These are phyloP conservation scores for Ispidina lecontei DNA, from an alignment of 2,797 vertebrate genomes.

Conservation along the genomic window DNA sequence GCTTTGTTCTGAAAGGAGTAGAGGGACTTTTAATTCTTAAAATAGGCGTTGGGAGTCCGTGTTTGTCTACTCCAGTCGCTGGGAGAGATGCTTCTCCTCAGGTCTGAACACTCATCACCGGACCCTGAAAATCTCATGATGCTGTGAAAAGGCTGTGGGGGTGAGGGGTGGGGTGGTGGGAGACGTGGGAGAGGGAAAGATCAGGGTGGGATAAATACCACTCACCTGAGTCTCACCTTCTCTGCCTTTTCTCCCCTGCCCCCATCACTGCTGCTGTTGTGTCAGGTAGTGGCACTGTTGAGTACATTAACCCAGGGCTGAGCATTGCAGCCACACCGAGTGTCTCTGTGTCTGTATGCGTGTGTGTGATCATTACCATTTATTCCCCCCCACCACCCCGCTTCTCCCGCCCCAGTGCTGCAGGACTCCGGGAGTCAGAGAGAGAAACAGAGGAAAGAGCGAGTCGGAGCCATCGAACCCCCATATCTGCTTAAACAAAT, in stretches of 20 bases:
- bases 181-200: background rate
- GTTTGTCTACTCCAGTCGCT: background rate
- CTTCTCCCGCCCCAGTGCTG: background rate
- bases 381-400: background rate
- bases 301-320: slow-evolving; percentile 70
- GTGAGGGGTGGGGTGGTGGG: too few relatives aligned
- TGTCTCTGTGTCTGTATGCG: background rate
- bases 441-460: background rate
- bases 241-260: slow-evolving; percentile 25
- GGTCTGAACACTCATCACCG: background rate
- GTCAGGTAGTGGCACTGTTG: slow-evolving; percentile 82
- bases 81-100: background rate
- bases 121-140: background rate
- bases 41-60: background rate
- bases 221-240: slow-evolving; percentile 28
- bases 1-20: background rate
- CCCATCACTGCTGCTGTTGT: slow-evolving; percentile 76
- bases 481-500: background rate
- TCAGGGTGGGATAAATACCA: background rate
- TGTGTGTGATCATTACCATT: slow-evolving; percentile 33
- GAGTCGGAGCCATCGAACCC: background rate
- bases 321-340: slow-evolving; percentile 53
- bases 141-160: background rate
- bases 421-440: background rate
- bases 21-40: background rate